A percentile compares a stretch with the other conserved stretches of the same genome.
Evolutionary conservation across 2,113 vertebrate species (phyloP).

Genomic region (Xiphophorus couchianus): DNA sequence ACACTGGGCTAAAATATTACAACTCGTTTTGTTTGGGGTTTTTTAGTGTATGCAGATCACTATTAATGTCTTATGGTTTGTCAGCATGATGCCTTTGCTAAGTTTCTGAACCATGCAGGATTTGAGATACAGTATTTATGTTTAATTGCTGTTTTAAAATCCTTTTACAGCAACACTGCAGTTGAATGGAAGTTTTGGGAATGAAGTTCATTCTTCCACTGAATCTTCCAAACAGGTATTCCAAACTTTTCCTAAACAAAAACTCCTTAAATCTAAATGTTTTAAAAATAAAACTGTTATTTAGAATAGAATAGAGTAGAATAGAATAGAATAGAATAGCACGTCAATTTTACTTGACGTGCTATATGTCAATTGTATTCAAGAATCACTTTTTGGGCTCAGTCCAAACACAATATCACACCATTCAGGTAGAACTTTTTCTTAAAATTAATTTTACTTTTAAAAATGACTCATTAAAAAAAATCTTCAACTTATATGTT

Average conservation of each 20-base stretch:
- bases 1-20: too few species aligned
- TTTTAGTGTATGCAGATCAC: too few species aligned
- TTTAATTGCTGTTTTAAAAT: slow-evolving; percentile 2
- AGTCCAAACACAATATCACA: background rate
- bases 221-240: slow-evolving; percentile 91
- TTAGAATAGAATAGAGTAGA: too few species aligned
- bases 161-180: slow-evolving; percentile 89
- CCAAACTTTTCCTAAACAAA: slow-evolving; percentile 29
- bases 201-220: slow-evolving; percentile 86
- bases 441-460: background rate
- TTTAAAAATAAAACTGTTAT: background rate
- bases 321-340: too few species aligned
- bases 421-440: background rate
- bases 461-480: background rate
- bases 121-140: background rate
- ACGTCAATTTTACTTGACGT: background rate
- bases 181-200: slow-evolving; percentile 87
- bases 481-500: background rate
- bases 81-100: background rate
- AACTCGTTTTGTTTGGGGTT: too few species aligned
- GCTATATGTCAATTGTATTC: background rate
- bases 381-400: background rate
- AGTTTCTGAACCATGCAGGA: background rate
- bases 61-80: too few species aligned
- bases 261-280: background rate